Percentiles rank a stretch among this genome's conserved stretches.
These are phyloP conservation scores for Corvus hawaiiensis DNA, from an alignment of 2,113 vertebrate species.

Conservation along the genomic window DNA sequence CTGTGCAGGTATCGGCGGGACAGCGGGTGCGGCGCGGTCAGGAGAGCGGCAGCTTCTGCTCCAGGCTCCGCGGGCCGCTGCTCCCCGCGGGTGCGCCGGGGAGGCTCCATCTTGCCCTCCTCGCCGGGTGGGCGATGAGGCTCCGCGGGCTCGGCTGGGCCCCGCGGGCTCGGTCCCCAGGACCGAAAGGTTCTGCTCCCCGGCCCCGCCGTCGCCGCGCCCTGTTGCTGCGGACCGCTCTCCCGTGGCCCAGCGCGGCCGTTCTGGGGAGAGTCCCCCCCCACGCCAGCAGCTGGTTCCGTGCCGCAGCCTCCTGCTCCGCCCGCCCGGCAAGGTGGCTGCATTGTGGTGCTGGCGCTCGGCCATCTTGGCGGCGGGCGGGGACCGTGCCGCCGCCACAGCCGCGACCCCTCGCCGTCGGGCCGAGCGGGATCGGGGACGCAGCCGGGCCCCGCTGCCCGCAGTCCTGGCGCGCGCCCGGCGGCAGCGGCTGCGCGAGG, in stretches of 20 bases:
- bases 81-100: neutral
- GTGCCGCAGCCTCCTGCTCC: neutral
- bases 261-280: neutral
- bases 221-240: neutral
- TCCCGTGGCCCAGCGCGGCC: neutral
- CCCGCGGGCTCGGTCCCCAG: neutral
- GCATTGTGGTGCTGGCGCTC: conserved; percentile 18
- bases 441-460: neutral
- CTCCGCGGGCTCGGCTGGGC: no score
- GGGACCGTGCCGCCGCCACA: neutral
- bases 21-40: neutral
- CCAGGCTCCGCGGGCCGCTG: neutral
- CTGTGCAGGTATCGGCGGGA: conserved; percentile 1
- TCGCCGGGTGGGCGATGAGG: neutral
- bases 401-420: neutral
- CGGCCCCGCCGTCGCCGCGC: neutral
- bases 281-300: neutral
- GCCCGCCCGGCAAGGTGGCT: neutral
- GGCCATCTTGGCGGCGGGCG: conserved; percentile 41
- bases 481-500: neutral
- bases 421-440: neutral
- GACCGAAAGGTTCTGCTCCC: neutral
- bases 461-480: neutral
- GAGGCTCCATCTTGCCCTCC: neutral
- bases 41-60: neutral